Base-by-base conservation (phyloP, 1,140 invertebrate species). In the Leptestheria dahalacensis region DNA sequence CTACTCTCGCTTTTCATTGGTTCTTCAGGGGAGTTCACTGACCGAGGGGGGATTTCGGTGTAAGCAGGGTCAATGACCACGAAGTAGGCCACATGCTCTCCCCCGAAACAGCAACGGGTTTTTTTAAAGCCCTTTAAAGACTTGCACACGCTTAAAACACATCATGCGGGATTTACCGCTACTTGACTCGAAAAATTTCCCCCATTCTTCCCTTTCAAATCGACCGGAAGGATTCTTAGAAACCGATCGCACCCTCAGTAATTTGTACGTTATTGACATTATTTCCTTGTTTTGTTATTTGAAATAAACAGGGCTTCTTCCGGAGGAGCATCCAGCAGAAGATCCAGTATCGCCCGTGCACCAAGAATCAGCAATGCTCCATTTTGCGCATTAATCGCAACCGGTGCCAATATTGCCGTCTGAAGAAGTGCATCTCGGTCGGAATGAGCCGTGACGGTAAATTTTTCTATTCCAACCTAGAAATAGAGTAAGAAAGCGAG, bases 391-490 rank as follows among this genome's bases (percentile, higher is more conserved):
- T 95, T 75, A 97, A 96, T 79, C 81, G 94, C 70, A 97, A 97
- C 75, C 82, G 93, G 65, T 97, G 94, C 75, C 92, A 97, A 72
- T 95, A 93, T 73, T 96, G 92, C 77, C 79, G 94, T 64, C 82
- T 97, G 66, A 96, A 96, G 77, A 97, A 97, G 80, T 97, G 94
- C 78, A 92, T 97, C 71, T 86, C 89, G 56, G 93, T 96, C 63
- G 94, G 94, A 73, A 97, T 97, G 94, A 95, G 91, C 73, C 81
- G 91, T 77, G 93, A 97, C 81, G 92, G 93, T 97, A 69, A 82
- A 83, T 78, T 54, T 59, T 51, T 11, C 9, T 51, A 53, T 49
- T 61, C 6, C 33, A 41, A 41, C 6, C 33, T 41, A n/a, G n/a
- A n/a, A n/a, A n/a, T n/a, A n/a, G n/a, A n/a, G n/a, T n/a, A n/a